Percentiles rank a stretch among this genome's conserved stretches.
phyloP scores from a whole-genome alignment of 2,113 vertebrate genomes.

The Sporophila hypoxantha region DNA sequence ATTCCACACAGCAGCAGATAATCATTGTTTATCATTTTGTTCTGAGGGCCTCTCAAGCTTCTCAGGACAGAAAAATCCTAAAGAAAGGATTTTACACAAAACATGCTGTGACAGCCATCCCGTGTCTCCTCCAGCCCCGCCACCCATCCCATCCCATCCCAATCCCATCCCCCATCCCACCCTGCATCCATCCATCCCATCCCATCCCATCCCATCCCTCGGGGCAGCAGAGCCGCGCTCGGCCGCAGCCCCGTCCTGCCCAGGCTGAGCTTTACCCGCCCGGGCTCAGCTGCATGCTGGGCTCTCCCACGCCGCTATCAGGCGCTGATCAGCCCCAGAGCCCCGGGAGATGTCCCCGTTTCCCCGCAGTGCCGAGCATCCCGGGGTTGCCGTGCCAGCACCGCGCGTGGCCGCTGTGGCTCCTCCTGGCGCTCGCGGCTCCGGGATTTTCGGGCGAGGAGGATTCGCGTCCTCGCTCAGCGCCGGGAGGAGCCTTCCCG shows the following conservation, averaged over 20 bases:
- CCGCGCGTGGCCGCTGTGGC: rapidly evolving
- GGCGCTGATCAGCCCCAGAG: background rate
- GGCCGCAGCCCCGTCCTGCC: background rate
- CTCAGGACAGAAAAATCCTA: too few relatives aligned
- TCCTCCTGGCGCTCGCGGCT: background rate
- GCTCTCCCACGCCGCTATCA: background rate
- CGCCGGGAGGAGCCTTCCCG: background rate
- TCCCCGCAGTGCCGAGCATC: rapidly evolving
- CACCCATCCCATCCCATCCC: background rate
- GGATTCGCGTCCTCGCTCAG: background rate
- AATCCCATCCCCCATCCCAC: background rate
- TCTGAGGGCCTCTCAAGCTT: too few relatives aligned
- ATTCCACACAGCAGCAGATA: too few relatives aligned
- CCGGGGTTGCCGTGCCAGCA: rapidly evolving
- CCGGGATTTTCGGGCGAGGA: background rate
- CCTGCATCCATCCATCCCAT: too few relatives aligned
- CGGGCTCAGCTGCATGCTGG: background rate
- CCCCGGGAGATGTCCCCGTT: rapidly evolving
- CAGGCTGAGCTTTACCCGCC: background rate
- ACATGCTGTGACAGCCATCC: too few relatives aligned
- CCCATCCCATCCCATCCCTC: background rate
- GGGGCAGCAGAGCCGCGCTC: conserved; percentile 5
- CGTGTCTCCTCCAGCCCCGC: too few relatives aligned
- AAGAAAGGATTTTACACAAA: too few relatives aligned
- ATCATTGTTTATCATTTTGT: too few relatives aligned